Base-by-base conservation (phyloP, 2,797 vertebrate species). In the Hirundo rustica region DNA sequence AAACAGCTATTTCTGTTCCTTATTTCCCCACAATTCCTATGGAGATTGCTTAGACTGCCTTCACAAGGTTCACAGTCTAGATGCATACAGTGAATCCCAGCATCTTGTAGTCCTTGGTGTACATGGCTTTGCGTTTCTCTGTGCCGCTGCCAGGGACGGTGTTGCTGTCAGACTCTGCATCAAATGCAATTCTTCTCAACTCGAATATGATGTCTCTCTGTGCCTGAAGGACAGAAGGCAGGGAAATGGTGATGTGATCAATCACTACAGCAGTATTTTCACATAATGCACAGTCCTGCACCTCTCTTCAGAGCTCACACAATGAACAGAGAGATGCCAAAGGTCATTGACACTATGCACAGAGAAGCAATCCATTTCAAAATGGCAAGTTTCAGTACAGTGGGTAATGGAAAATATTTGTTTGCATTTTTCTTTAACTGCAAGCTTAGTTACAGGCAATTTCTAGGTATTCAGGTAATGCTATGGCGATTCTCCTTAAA, bases 71-170 rank as follows among this genome's bases (percentile, higher is more conserved):
- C 66, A 65, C 45, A 86, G 51, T 60, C n/a, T 27, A 68, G 77
- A 85, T 82, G 95, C 99, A 97, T 92, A 99, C 99, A 53, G 98
- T 99, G 92, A 99, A 99, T 68, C 99, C 99, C 80, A 99, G 98
- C 98, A 99, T 99, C 98, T 99, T 99, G 98, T 99, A 99, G 98
- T 99, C 99, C 98, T 99, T 99, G 54, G 99, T 99, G 95, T 99
- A 99, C 98, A 99, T 98, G 88, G 99, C 99, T 98, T 99, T 99
- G 92, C 99, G 98, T 88, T 99, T 99, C 92, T 99, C 99, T 6
- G 98, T 98, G 44, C 98, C 99, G 2, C 97, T 98, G 97, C 92
- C 98, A 76, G 98, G 95, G 64, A 96, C 32, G 1, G 94, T 98
- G 93, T 89, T 96, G 42, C 98, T 97, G 91, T 99, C 99, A 10